phyloP scores from a whole-genome alignment of 2,797 vertebrate species.

The Betta splendens region DNA sequence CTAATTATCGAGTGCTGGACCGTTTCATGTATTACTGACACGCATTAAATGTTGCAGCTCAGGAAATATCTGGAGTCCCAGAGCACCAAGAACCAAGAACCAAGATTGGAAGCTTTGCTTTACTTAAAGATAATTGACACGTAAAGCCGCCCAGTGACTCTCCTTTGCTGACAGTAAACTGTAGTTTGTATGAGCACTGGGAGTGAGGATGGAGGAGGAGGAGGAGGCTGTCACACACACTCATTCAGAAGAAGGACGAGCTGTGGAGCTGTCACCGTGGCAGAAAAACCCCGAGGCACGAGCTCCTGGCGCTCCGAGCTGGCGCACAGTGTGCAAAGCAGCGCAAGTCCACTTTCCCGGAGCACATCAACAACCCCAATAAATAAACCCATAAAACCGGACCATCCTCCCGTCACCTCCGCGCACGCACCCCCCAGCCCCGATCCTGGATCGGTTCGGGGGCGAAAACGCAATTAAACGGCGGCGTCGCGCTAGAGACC shows the following conservation, averaged over 20 bases:
- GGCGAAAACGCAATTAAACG: conserved; percentile 1
- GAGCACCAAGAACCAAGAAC: too few relatives aligned
- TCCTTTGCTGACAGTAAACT: conserved; percentile 32
- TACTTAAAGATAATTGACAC: conserved; percentile 27
- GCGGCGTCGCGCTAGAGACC: conserved; percentile 24
- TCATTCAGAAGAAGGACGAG: conserved; percentile 53
- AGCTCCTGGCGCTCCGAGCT: conserved; percentile 42
- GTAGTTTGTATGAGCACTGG: conserved; percentile 32
- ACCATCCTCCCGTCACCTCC: conserved; percentile 42
- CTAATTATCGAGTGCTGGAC: too few relatives aligned
- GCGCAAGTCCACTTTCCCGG: conserved; percentile 58
- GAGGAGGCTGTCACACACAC: conserved; percentile 49
- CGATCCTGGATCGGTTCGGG: conserved; percentile 25
- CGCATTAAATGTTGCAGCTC: too few relatives aligned
- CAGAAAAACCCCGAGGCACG: conserved; percentile 39
- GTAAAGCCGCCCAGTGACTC: conserved; percentile 22
- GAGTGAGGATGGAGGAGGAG: conserved; percentile 29
- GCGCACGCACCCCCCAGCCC: conserved; percentile 53
- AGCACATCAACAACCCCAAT: conserved; percentile 47
- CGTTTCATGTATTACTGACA: too few relatives aligned
- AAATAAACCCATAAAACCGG: too few relatives aligned
- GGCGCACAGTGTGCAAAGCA: conserved; percentile 35
- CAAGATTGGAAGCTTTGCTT: too few relatives aligned
- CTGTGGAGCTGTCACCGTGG: conserved; percentile 61
- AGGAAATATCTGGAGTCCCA: too few relatives aligned